Evolutionary conservation across 2,888 invertebrate genomes (phyloP).

Genomic region (Hirudinaria manillensis): DNA sequence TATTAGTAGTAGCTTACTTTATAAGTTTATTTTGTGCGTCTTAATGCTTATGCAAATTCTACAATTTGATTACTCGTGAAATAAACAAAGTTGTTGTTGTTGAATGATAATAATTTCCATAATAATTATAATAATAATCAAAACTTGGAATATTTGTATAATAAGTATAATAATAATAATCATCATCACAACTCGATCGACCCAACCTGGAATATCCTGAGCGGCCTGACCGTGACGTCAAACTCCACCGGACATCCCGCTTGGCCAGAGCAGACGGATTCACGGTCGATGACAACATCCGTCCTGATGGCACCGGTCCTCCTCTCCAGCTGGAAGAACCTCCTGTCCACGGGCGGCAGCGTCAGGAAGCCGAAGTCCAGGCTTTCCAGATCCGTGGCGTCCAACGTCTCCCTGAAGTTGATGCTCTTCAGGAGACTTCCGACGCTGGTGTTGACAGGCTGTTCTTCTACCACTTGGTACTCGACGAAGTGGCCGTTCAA

Average conservation of each 20-base stretch:
- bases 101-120: too few relatives aligned
- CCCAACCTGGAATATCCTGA: slow-evolving; percentile 37
- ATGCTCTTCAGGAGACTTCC: slow-evolving; percentile 53
- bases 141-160: too few relatives aligned
- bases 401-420: slow-evolving; percentile 29
- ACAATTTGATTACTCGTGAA: too few relatives aligned
- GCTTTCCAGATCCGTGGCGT: slow-evolving; percentile 19
- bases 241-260: slow-evolving; percentile 35
- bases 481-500: slow-evolving; percentile 27
- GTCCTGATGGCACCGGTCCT: slow-evolving; percentile 38
- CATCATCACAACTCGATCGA: too few relatives aligned
- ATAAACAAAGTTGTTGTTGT: too few relatives aligned
- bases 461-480: slow-evolving; percentile 44
- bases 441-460: slow-evolving; percentile 42
- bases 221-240: slow-evolving; percentile 38
- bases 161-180: too few relatives aligned
- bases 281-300: slow-evolving; percentile 37
- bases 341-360: slow-evolving; percentile 31
- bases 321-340: slow-evolving; percentile 37
- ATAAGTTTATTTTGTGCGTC: too few relatives aligned
- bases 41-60: too few relatives aligned
- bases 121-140: too few relatives aligned
- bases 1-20: too few relatives aligned
- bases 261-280: slow-evolving; percentile 36
- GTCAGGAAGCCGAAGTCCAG: slow-evolving; percentile 39